Conservation (phyloP, 2,888 invertebrate species). For the Ormyrus pomaceus region DNA sequence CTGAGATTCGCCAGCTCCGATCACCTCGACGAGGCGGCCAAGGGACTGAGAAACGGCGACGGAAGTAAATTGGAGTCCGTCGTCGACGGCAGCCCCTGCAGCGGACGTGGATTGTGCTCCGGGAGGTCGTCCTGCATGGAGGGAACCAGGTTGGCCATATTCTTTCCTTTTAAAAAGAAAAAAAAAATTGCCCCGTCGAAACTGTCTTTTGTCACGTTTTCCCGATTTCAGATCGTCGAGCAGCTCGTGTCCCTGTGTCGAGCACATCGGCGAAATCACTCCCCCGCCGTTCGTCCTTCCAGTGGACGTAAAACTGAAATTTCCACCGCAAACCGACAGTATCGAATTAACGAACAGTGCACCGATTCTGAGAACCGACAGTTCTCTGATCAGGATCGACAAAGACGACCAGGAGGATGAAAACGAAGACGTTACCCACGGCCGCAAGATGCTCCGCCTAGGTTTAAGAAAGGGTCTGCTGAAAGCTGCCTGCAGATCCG, state of each 20-base stretch:
- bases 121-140: slow-evolving; percentile 60
- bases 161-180: not conserved
- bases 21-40: slow-evolving; percentile 78
- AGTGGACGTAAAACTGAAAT: slow-evolving; percentile 25
- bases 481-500: slow-evolving; percentile 63
- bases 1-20: slow-evolving; percentile 86
- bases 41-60: slow-evolving; percentile 6
- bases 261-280: slow-evolving; percentile 74
- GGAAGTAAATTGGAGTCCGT: slow-evolving; percentile 77
- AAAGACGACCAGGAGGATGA: slow-evolving; percentile 46
- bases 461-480: slow-evolving; percentile 20
- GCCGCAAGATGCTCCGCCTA: slow-evolving; percentile 1
- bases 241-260: slow-evolving; percentile 86
- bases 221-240: slow-evolving; percentile 75
- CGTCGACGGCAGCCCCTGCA: slow-evolving; percentile 79
- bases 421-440: slow-evolving; percentile 27
- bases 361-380: slow-evolving; percentile 46
- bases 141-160: slow-evolving; percentile 64
- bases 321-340: slow-evolving; percentile 34
- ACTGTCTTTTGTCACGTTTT: not conserved
- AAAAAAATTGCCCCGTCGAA: no score
- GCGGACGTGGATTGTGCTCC: slow-evolving; percentile 76
- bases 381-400: not conserved
- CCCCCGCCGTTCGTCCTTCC: slow-evolving; percentile 31
- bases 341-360: slow-evolving; percentile 41